These are phyloP conservation scores for Leptinotarsa peninsularis DNA, from an alignment of 2,888 invertebrate species.

Conservation along the genomic window DNA sequence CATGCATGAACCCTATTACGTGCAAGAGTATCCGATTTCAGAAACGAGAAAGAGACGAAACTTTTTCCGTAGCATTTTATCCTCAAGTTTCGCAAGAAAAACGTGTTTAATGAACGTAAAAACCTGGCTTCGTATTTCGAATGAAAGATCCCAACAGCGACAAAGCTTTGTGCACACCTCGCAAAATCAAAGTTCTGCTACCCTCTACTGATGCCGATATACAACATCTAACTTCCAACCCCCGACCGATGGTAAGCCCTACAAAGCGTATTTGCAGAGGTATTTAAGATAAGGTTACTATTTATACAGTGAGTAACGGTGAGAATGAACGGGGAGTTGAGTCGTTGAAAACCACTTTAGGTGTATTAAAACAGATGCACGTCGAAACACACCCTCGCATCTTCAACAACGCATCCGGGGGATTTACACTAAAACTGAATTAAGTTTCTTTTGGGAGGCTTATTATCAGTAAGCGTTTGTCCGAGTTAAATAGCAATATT, in stretches of 20 bases:
- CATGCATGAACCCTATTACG: background rate
- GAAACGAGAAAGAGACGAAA: background rate
- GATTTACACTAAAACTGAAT: slow-evolving; percentile 28
- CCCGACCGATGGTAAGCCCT: slow-evolving; percentile 23
- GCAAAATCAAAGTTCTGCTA: slow-evolving; percentile 3
- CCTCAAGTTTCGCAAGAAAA: background rate
- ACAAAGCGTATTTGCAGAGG: slow-evolving; percentile 57
- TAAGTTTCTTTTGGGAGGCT: slow-evolving; percentile 25
- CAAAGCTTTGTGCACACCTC: slow-evolving; percentile 14
- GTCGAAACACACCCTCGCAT: slow-evolving; percentile 20
- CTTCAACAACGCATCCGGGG: slow-evolving; percentile 25
- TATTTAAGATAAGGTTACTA: slow-evolving; percentile 63
- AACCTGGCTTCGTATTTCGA: background rate
- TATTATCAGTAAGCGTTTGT: background rate
- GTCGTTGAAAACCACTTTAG: slow-evolving; percentile 37
- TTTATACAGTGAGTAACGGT: slow-evolving; percentile 63
- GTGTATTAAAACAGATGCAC: slow-evolving; percentile 42
- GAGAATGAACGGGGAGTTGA: slow-evolving; percentile 25
- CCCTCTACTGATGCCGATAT: background rate
- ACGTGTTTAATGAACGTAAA: background rate
- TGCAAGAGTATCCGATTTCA: background rate
- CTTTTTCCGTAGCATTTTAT: background rate
- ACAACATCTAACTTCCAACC: slow-evolving; percentile 7
- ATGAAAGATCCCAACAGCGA: background rate
- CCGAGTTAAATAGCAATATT: background rate